These are phyloP conservation scores for Halcyon chelicuti DNA, from an alignment of 2,797 vertebrate genomes.

Conservation along the genomic window DNA sequence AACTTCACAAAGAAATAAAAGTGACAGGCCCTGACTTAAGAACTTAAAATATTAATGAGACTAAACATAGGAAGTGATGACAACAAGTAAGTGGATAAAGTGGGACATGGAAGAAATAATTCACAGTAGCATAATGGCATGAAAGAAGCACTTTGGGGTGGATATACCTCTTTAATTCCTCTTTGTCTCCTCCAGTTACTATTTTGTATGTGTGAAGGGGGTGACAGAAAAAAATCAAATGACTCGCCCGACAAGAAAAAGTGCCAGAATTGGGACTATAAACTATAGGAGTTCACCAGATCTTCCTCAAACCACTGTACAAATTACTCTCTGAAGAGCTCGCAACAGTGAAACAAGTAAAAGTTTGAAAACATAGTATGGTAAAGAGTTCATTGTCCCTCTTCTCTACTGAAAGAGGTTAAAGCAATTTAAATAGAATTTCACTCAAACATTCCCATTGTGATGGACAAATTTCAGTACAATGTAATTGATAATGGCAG, in stretches of 20 bases:
- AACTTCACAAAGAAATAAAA: neutral
- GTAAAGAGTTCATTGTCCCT: neutral
- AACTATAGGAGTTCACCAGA: neutral
- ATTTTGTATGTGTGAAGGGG: neutral
- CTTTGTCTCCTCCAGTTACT: neutral
- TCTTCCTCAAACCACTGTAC: neutral
- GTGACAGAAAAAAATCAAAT: neutral
- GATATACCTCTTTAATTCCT: neutral
- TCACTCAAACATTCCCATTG: neutral
- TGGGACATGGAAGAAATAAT: neutral
- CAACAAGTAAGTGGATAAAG: neutral
- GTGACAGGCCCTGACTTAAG: neutral
- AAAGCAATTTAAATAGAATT: slow-evolving; percentile 37
- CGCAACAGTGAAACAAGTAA: neutral
- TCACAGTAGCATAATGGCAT: neutral
- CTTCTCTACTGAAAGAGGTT: neutral
- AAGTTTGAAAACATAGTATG: neutral
- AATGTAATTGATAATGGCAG: slow-evolving; percentile 1
- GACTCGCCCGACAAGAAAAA: neutral
- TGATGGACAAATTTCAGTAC: neutral
- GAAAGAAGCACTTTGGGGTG: neutral
- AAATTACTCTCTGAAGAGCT: neutral
- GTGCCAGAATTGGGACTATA: neutral
- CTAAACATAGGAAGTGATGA: neutral
- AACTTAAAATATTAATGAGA: slow-evolving; percentile 18